Evolutionary conservation across 2,888 invertebrate genomes (phyloP), one percentile per base, ranked within the genome.

Genomic region (Incurvaria masculella): DNA sequence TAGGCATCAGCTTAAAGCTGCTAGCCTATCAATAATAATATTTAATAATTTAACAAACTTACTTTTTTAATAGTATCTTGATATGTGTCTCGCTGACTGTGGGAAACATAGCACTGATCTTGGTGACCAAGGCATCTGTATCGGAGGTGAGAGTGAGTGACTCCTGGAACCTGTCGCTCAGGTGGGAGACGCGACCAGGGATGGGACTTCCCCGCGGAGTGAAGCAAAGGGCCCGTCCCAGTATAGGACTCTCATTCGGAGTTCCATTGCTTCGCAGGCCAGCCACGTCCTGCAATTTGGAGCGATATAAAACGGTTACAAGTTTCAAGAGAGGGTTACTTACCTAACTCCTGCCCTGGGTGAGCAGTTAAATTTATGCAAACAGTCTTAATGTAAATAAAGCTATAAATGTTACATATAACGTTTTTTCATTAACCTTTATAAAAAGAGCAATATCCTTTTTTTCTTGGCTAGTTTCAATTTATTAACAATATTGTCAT

Each of bases 31-130:
- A 17, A 21, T 26, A 21, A 16, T 48, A 49, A 16, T 39, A 11
- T 14, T 18, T 47, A 49, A 33, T 21, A 45, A 21, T 21, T 6
- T 42, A 38, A 18, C 8, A 33, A 17, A 81, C 89, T 88, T 82
- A 94, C 94, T 94, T 94, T 69, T 92, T 92, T 47, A 94, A 70
- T 55, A 94, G 79, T 56, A 93, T 81, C 59, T 89, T 87, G 62
- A 94, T 93, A 63, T 94, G 94, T 21, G 89, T 89, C 61, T 94
- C 94, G 51, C 89, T 86, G 46, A 93, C 94, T 6, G 94, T 94
- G 2, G 94, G 94, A 65, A 95, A 94, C 86, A 94, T 89, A 42
- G 90, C 86, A 59, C 88, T 86, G 57, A 93, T 90, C 69, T 90
- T 92, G 39, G 85, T 79, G 14, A 91, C 89, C 49, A 88, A 81